These are phyloP conservation scores for Bostrychus sinensis DNA, from an alignment of 2,113 vertebrate genomes.

Conservation along the genomic window DNA sequence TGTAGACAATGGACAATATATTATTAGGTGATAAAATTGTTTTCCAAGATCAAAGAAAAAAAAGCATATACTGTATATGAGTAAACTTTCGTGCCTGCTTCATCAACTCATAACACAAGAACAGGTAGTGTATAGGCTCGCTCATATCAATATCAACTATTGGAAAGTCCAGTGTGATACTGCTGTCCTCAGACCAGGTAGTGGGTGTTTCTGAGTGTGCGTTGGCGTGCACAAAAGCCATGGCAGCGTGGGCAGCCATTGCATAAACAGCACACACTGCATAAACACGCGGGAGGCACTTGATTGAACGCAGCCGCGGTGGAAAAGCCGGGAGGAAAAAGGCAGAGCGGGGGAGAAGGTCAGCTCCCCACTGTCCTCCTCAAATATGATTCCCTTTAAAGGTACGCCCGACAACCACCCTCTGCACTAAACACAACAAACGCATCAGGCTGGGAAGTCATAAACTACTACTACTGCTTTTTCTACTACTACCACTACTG, in stretches of 20 bases:
- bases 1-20: too few species aligned
- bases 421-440: slow-evolving; percentile 32
- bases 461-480: background rate
- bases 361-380: slow-evolving; percentile 58
- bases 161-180: slow-evolving; percentile 6
- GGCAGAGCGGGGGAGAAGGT: slow-evolving; percentile 61
- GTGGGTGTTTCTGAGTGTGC: slow-evolving; percentile 52
- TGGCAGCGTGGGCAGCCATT: slow-evolving; percentile 58
- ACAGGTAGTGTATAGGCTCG: too few species aligned
- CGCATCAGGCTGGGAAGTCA: slow-evolving; percentile 13
- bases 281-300: slow-evolving; percentile 63
- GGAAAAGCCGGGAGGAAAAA: slow-evolving; percentile 37
- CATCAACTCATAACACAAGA: too few species aligned
- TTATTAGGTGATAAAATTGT: too few species aligned
- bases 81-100: too few species aligned
- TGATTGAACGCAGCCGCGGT: slow-evolving; percentile 67
- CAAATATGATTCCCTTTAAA: slow-evolving; percentile 65
- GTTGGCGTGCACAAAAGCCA: slow-evolving; percentile 45
- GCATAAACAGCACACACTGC: slow-evolving; percentile 70
- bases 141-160: slow-evolving; percentile 31
- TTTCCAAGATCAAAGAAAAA: too few species aligned
- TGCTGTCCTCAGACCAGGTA: slow-evolving; percentile 25
- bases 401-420: slow-evolving; percentile 51
- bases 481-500: background rate
- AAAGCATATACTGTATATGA: background rate